Evolutionary conservation across 2,113 vertebrate genomes (phyloP), one percentile per base, ranked within the genome.

Genomic region (Lates calcarifer): DNA sequence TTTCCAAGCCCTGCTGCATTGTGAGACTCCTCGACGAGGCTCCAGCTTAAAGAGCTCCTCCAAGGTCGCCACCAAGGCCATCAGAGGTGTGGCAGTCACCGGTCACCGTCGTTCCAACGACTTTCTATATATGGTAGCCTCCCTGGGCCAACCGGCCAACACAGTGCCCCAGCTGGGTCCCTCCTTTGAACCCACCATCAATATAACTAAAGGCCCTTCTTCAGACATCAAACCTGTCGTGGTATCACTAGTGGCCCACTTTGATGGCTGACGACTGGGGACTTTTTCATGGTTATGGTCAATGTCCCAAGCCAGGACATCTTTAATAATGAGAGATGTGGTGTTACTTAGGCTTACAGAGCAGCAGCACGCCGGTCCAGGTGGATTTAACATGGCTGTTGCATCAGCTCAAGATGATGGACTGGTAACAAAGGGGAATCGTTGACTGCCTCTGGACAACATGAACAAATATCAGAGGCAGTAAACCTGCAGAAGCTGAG

Each of bases 1-100:
- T 81, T 96, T 96, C 82, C 86, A 90, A 72, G 92, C 79, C 0
- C 81, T 96, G 56, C 66, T 96, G 17, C 83, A 49, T n/a, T 96
- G 95, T 60, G 77, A 89, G n/a, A 37, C 86, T 49, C 69, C 78
- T 2, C 87, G 87, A 0, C 1, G 18, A 29, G 84, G 81, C 37
- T 94, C 94, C 81, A 95, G 88, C 82, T 0, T 82, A 5, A 95
- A 83, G 87, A 93, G 89, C 72, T 93, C 88, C 0, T 94, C 95
- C 60, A 94, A 89, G 85, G 87, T 90, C 0, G 84, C 85, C 12
- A 93, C 91, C 74, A 89, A 83, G 39, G 66, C 64, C 22, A 15
- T 89, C 58, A 89, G 81, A 14, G 85, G 49, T 1, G 68, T 1
- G 3, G 70, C 77, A 13, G 62, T 51, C 64, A 72, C 49, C 0